Conservation (phyloP, 2,888 invertebrate species). For the Dynastes maya region DNA sequence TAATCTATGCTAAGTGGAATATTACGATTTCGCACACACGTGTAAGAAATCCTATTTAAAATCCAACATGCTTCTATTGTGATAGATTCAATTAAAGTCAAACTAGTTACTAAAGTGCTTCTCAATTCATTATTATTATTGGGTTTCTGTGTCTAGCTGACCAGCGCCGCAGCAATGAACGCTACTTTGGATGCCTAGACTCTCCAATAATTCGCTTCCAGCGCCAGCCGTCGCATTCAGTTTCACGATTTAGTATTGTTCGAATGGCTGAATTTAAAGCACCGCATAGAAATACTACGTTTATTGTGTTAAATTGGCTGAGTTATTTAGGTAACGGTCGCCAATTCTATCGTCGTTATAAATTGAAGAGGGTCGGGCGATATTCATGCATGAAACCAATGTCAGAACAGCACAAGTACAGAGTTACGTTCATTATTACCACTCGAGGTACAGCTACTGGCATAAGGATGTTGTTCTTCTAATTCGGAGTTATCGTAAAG, state of each 20-base stretch:
- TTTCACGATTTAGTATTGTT: constrained; percentile 12
- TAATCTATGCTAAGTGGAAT: background rate
- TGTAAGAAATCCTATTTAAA: background rate
- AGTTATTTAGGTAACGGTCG: constrained; percentile 5
- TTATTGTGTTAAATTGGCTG: constrained; percentile 7
- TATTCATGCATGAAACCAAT: background rate
- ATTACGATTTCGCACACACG: background rate
- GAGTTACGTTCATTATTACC: background rate
- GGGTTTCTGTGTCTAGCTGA: background rate
- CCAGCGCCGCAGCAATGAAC: background rate
- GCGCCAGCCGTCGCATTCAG: constrained; percentile 1
- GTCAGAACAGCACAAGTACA: background rate
- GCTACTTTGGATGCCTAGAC: background rate
- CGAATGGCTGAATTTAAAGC: constrained; percentile 9
- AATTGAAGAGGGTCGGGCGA: background rate
- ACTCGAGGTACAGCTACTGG: no score
- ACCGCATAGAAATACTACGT: constrained; percentile 3
- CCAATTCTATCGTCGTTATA: background rate
- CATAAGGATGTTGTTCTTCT: no score
- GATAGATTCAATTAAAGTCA: constrained; percentile 9
- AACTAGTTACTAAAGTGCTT: constrained; percentile 10
- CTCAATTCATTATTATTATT: constrained; percentile 10
- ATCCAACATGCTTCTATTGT: background rate
- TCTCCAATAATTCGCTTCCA: background rate
- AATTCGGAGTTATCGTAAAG: no score